Base-by-base conservation (phyloP, 2,888 invertebrate genomes). In the Eudemis profundana region DNA sequence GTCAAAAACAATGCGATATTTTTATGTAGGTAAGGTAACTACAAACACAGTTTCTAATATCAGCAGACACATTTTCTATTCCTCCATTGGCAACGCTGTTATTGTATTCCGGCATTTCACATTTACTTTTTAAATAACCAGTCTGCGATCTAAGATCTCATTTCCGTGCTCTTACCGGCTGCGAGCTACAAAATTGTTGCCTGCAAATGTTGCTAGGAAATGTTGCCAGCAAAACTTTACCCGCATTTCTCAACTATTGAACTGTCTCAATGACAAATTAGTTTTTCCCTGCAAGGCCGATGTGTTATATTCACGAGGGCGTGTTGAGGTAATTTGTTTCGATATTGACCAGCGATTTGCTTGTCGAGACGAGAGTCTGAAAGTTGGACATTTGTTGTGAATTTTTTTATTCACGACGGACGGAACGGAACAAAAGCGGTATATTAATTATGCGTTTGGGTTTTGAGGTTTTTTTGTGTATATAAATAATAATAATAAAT, bases 141-240 rank as follows among this genome's bases (percentile, higher is more conserved):
- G 49, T 33, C 42, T 49, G 49, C 19, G 21, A 57, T 56, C 29
- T 56, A 67, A 67, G 69, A 69, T 71, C 67, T 70, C 68, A 71
- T 70, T 70, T 71, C 70, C 70, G 51, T 56, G 66, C 62, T 65
- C 62, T 56, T 57, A 65, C 70, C 70, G 67, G 71, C 66, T 69
- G 67, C 65, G 42, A 57, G 63, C 49, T 40, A 47, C 66, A 60
- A 64, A 61, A 61, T 33, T 67, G 60, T 49, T 33, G 60, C 19
- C 49, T 56, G 38, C 14, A 38, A 56, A 44, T n/a, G 29, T 53
- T 51, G 47, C 42, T 36, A 15, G 14, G 12, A 15, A 42, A 36
- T n/a, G 29, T 53, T 51, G 47, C 42, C 42, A 15, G 14, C 15
- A 15, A 42, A 36, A 36, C 53, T 40, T 65, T 50, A 60, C 59